A percentile compares a stretch with the other conserved stretches of the same genome.
Conservation (phyloP, 2,888 invertebrate species). For the Drosophila acutilabella region DNA sequence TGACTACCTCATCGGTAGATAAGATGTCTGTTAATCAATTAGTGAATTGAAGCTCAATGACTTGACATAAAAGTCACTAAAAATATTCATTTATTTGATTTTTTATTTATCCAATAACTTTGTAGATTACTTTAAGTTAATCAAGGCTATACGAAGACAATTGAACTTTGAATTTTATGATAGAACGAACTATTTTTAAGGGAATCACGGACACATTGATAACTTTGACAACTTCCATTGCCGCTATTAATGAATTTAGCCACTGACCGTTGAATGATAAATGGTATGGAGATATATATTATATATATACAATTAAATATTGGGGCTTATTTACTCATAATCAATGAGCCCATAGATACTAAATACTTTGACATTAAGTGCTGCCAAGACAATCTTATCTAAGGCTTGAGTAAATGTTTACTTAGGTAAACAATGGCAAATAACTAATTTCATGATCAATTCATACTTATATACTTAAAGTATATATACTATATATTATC, state of each 20-base stretch:
- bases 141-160: constrained; percentile 24
- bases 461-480: constrained; percentile 7
- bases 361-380: constrained; percentile 49
- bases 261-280: constrained; percentile 38
- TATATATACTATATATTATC: background rate
- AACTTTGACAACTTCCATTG: constrained; percentile 58
- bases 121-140: constrained; percentile 23
- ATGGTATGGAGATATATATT: constrained; percentile 2
- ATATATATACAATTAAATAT: constrained; percentile 48
- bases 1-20: constrained; percentile 38
- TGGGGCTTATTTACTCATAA: constrained; percentile 57
- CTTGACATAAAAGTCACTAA: constrained; percentile 1
- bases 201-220: constrained; percentile 48
- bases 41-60: constrained; percentile 13
- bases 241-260: constrained; percentile 64
- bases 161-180: constrained; percentile 55
- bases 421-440: constrained; percentile 44
- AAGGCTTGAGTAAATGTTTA: constrained; percentile 54
- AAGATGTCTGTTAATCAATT: constrained; percentile 34
- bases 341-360: constrained; percentile 52
- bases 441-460: constrained; percentile 19
- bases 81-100: background rate
- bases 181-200: constrained; percentile 24
- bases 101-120: constrained; percentile 20
- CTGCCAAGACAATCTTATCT: constrained; percentile 44